Base-by-base conservation (phyloP, 2,797 vertebrate genomes). In the Spinus pinus region DNA sequence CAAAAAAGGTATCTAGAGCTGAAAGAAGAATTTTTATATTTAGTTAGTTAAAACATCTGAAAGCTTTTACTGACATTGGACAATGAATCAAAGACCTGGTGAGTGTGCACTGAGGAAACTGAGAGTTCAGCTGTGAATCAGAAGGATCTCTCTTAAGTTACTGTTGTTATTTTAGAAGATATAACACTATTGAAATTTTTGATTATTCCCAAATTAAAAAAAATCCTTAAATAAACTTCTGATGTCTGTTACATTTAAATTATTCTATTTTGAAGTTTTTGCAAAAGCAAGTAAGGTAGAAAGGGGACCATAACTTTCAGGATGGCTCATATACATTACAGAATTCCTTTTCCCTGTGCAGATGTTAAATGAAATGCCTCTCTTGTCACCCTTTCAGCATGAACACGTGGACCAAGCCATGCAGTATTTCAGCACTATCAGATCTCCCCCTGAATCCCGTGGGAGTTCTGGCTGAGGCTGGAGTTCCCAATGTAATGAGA, bases 21-120 rank as follows among this genome's bases (percentile, higher is more conserved):
- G 54, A 77, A 30, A 86, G 12, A 71, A 51, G 42, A 73, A 7
- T 60, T 95, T 89, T 91, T 79, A 24, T 86, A 73, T 81, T 82
- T 78, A 70, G 67, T 65, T 91, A 90, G 53, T 93, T 96, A 81
- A 96, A 94, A 87, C 42, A 90, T 90, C 64, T 88, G 37, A 94
- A 95, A 94, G 25, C 58, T 69, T 95, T 69, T 81, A 80, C 57
- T 78, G 47, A 51, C 56, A 51, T 30, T 70, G 67, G 57, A 92
- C 72, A 87, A 90, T 81, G 67, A 92, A 86, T 88, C 81, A 87
- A 94, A 91, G n/a, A 25, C 66, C 42, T 92, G 65, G 39, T 94
- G 75, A 93, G 77, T n/a, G 39, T 57, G 46, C 39, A 35, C 37
- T 86, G 56, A 72, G 57, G 69, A 80, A 66, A 91, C 31, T 22